Percentiles rank a stretch among this genome's conserved stretches.
Evolutionary conservation across 2,888 invertebrate species (phyloP).

Genomic region (Malthinus seriepunctatus): DNA sequence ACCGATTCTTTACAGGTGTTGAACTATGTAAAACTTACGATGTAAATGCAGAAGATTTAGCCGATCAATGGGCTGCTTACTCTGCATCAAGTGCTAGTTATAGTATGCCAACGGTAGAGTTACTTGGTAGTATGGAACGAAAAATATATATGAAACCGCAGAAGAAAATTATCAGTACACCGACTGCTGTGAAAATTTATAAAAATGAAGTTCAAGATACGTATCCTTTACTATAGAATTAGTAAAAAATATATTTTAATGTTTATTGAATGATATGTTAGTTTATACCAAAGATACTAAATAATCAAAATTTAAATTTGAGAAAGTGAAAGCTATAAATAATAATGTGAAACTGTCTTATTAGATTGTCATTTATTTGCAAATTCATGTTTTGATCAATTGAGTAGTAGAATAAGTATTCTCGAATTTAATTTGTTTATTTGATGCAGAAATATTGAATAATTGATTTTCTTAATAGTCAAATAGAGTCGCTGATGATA

Average conservation of each 20-base stretch:
- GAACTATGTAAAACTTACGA: constrained; percentile 67
- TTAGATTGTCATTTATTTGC: no score
- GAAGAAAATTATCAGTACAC: constrained; percentile 3
- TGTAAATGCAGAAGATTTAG: constrained; percentile 70
- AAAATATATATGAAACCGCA: constrained; percentile 62
- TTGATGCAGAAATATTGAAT: not conserved
- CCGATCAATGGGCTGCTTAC: constrained; percentile 80
- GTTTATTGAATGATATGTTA: no score
- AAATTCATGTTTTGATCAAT: no score
- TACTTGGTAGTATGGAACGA: constrained; percentile 65
- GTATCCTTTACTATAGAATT: constrained; percentile 12
- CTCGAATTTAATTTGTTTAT: no score
- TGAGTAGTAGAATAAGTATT: no score
- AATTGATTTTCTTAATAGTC: constrained; percentile 11
- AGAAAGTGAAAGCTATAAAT: no score
- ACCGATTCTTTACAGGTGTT: constrained; percentile 54
- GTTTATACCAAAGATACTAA: not conserved
- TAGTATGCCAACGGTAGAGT: constrained; percentile 62
- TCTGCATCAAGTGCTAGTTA: constrained; percentile 67
- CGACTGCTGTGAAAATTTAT: constrained; percentile 2
- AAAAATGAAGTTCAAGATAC: not conserved
- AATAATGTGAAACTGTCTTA: no score
- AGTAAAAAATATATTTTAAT: not conserved
- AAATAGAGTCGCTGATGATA: constrained; percentile 4
- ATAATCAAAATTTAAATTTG: no score